Evolutionary conservation across 2,888 invertebrate genomes (phyloP).

Genomic region (Platycnemis pennipes): DNA sequence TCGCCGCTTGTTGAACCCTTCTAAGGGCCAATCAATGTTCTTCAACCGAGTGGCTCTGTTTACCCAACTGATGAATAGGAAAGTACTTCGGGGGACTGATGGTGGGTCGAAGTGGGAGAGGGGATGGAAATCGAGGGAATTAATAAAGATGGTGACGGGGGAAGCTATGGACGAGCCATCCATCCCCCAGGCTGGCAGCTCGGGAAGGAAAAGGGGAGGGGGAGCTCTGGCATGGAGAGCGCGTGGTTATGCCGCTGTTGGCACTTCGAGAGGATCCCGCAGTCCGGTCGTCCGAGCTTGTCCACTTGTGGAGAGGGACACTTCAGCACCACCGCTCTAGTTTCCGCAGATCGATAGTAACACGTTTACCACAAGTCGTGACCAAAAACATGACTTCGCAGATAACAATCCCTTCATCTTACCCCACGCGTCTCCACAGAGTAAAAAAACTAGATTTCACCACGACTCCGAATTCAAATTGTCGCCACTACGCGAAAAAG

Average conservation of each 20-base stretch:
- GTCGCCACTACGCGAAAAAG: neutral
- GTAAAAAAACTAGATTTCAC: neutral
- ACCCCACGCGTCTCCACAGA: neutral
- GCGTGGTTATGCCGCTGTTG: neutral
- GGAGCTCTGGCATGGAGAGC: neutral
- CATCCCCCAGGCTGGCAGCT: neutral
- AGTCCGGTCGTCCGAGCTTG: slow-evolving; percentile 6
- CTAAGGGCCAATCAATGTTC: slow-evolving; percentile 28
- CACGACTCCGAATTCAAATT: neutral
- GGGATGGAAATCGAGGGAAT: neutral
- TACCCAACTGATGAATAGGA: slow-evolving; percentile 22
- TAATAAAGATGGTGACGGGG: neutral
- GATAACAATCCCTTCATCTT: neutral
- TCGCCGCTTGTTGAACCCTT: slow-evolving; percentile 35
- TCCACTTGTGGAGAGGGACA: neutral
- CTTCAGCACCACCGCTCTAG: slow-evolving; percentile 8
- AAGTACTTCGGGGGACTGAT: neutral
- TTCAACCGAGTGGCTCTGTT: slow-evolving; percentile 17
- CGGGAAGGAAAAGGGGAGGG: neutral
- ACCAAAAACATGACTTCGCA: neutral
- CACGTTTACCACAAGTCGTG: neutral
- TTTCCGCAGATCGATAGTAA: slow-evolving; percentile 22
- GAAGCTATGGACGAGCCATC: neutral
- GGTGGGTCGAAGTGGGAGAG: neutral
- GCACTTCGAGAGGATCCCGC: neutral